Base-by-base conservation (phyloP, 2,113 vertebrate species). In the Oncorhynchus clarkii region DNA sequence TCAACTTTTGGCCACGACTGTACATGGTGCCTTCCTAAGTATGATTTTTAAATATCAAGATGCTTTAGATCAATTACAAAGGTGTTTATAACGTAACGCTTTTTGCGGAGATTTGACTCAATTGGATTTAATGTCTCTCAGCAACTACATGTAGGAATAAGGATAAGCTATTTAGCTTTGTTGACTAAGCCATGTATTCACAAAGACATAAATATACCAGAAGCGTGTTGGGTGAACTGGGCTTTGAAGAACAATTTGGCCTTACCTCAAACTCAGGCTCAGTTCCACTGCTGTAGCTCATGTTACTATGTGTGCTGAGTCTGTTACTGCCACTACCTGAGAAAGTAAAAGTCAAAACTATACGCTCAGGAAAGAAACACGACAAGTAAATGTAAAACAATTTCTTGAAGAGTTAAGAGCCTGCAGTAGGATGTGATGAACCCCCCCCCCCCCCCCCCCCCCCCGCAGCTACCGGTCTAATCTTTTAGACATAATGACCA, bases 211-310 rank as follows among this genome's bases (percentile, higher is more conserved):
- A 29, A 14, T 7, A 66, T 51, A 22, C 14, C n/a, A 8, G 18
- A 5, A 31, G 12, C 49, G n/a, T 9, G 2, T 62, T 62, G 59
- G 3, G 59, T 71, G 57, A 12, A 67, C 31, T 54, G 20, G 26
- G 20, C 20, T 49, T 11, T 24, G 20, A 66, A 48, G 75, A 27
- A 48, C 49, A n/a, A 20, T 24, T 51, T 45, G 4, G 18, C 4
- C 82, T 95, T 89, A 98, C 98, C 95, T 99, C 98, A 51, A 93
- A 94, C 70, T 99, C 98, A 0, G 94, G 96, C 77, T 99, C 97
- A 78, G 96, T 94, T 4, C 96, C 97, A 2, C 98, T 99, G 92
- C 97, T 97, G 88, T 91, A 91, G 22, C 97, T 99, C 71, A 96
- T 12, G 24, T 89, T 85, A 80, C 97, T 98, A 73, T 96, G 91